Base-by-base conservation (phyloP, 2,888 invertebrate species). In the Heliconius aoede region DNA sequence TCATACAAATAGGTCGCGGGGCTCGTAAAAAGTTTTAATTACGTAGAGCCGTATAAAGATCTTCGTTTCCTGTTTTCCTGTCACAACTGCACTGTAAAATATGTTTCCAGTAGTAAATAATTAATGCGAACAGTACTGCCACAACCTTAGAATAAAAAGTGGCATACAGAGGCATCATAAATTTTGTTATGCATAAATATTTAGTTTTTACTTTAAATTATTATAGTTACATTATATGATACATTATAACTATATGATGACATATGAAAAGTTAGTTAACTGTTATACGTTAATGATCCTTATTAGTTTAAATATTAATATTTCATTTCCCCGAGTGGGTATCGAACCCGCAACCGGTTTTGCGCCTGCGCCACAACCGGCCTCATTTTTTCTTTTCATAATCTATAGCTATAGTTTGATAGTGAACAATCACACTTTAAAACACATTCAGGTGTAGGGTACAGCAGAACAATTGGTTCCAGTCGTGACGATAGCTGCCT, bases 101-200 rank as follows among this genome's bases (percentile, higher is more conserved):
- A 51, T 71, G 55, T 75, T 62, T 62, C 46, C 69, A 61, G 55
- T 61, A 62, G 75, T 69, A 71, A 71, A 71, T 75, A 62, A 75
- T 67, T 71, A 72, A 76, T 76, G 76, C 76, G 55, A 76, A 64
- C 36, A 76, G 60, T 60, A 51, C 15, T 73, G 32, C 15, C 28
- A 36, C 51, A 24, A 36, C 32, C 55, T 26, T 24, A 36, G 32
- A 55, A 24, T 28, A 15, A 69, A 69, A 32, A 69, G 7, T 30
- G 30, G 18, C 46, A 18, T 51, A 55, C 0, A 68, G 13, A 51
- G 24, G n/a, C 5, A 5, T 69, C 5, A 5, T 69, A 18, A 30
- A n/a, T 7, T 32, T 51, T 51, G 11, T 62, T 32, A 55, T 55
- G 55, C 3, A 55, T 18, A 55, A 21, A n/a, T n/a, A n/a, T 55